phyloP scores from a whole-genome alignment of 35 echinoderm and acorn worm species.

The Stichopus chloronotus region DNA sequence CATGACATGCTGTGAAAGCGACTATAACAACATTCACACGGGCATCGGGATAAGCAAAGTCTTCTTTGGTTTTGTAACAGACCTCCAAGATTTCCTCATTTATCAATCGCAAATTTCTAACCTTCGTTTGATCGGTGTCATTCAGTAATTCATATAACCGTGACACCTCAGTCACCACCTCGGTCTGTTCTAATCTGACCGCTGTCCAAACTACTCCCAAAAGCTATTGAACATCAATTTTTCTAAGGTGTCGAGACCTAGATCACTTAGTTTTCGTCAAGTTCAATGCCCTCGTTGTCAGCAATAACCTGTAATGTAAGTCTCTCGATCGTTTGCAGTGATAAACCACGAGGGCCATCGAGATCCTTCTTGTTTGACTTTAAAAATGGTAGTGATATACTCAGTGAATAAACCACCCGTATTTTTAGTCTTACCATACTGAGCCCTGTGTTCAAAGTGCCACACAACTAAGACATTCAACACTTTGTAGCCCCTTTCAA shows the following conservation, averaged over 20 bases:
- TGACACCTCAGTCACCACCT: no score
- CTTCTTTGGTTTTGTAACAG: no score
- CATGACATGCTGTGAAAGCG: background rate
- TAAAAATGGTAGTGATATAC: constrained; percentile 71
- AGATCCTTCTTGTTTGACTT: constrained; percentile 43
- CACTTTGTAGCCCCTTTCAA: constrained; percentile 62
- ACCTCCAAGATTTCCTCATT: no score
- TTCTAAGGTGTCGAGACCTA: background rate
- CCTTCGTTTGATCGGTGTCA: no score
- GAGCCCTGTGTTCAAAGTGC: constrained; percentile 57
- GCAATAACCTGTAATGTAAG: constrained; percentile 55
- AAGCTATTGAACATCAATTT: constrained; percentile 31
- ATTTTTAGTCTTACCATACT: constrained; percentile 48
- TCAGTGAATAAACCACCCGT: constrained; percentile 73
- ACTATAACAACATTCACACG: constrained; percentile 44
- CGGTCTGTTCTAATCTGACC: background rate
- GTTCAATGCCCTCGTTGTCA: constrained; percentile 20
- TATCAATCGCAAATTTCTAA: no score
- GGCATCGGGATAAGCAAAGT: background rate
- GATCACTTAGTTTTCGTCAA: constrained; percentile 7
- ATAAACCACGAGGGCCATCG: constrained; percentile 63
- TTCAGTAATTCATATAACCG: no score
- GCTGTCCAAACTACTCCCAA: constrained; percentile 40
- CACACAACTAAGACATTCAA: constrained; percentile 64
- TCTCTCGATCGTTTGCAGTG: constrained; percentile 55